Percentiles rank a stretch among this genome's conserved stretches.
phyloP scores from a whole-genome alignment of 2,797 vertebrate species.

The Micromesistius poutassou region DNA sequence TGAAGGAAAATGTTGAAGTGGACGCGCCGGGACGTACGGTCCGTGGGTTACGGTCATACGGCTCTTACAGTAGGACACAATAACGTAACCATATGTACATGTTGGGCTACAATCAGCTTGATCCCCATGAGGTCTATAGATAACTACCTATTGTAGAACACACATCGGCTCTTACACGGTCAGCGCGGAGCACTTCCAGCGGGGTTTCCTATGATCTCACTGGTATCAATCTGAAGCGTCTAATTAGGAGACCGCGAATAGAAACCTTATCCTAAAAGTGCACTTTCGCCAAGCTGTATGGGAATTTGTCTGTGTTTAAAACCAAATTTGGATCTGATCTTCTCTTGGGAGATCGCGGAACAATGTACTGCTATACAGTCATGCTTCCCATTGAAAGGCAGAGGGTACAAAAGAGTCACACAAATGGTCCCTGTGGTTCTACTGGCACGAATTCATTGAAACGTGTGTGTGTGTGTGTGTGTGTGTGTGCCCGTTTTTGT shows the following conservation, averaged over 20 bases:
- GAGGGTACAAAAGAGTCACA: not conserved
- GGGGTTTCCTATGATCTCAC: slow-evolving; percentile 24
- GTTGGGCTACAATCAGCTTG: too few species aligned
- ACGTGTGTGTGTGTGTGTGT: too few species aligned
- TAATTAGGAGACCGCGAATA: slow-evolving; percentile 43
- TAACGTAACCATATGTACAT: too few species aligned
- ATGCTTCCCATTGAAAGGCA: not conserved
- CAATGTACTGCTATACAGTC: not conserved
- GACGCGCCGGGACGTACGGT: too few species aligned
- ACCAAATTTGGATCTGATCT: not conserved
- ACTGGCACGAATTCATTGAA: not conserved
- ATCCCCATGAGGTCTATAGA: not conserved
- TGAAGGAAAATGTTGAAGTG: too few species aligned
- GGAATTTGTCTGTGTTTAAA: not conserved
- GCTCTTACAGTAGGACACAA: too few species aligned
- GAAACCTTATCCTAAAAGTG: slow-evolving; percentile 30
- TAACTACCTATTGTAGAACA: too few species aligned
- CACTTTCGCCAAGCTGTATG: slow-evolving; percentile 26
- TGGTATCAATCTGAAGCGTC: slow-evolving; percentile 24
- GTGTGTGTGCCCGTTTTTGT: too few species aligned
- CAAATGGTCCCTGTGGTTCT: not conserved
- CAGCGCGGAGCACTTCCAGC: not conserved
- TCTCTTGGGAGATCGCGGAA: too few species aligned
- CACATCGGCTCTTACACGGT: not conserved
- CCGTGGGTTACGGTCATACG: too few species aligned